Evolutionary conservation across 2,888 invertebrate species (phyloP).

Genomic region (Athripsodes cinereus): DNA sequence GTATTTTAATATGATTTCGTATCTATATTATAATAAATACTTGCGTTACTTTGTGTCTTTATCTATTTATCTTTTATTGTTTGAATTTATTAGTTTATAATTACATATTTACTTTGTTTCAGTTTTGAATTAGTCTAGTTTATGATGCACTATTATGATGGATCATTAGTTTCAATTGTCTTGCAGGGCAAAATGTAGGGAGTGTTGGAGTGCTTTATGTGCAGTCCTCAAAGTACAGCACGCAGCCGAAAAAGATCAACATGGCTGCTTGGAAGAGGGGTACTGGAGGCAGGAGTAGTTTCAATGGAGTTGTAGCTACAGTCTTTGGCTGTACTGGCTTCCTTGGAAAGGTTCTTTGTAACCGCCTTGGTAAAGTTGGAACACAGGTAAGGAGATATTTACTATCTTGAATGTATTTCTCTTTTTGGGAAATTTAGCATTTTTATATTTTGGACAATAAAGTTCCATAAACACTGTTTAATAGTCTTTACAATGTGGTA

Average conservation of each 20-base stretch:
- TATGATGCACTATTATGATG: no score
- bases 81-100: no score
- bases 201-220: constrained; percentile 44
- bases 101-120: no score
- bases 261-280: constrained; percentile 69
- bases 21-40: no score
- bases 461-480: background rate
- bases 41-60: no score
- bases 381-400: constrained; percentile 68
- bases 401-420: background rate
- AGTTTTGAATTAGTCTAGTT: no score
- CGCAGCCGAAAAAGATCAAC: constrained; percentile 50
- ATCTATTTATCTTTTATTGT: no score
- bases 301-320: constrained; percentile 97
- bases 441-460: no score
- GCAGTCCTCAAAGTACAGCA: constrained; percentile 48
- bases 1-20: no score
- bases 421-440: background rate
- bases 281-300: constrained; percentile 90
- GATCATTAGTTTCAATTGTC: no score
- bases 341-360: constrained; percentile 81
- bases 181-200: constrained; percentile 39
- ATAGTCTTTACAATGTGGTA: no score
- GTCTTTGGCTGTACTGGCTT: constrained; percentile 92
- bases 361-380: constrained; percentile 82